Base-by-base conservation (phyloP, 1,140 invertebrate genomes). In the Euwallacea similis region DNA sequence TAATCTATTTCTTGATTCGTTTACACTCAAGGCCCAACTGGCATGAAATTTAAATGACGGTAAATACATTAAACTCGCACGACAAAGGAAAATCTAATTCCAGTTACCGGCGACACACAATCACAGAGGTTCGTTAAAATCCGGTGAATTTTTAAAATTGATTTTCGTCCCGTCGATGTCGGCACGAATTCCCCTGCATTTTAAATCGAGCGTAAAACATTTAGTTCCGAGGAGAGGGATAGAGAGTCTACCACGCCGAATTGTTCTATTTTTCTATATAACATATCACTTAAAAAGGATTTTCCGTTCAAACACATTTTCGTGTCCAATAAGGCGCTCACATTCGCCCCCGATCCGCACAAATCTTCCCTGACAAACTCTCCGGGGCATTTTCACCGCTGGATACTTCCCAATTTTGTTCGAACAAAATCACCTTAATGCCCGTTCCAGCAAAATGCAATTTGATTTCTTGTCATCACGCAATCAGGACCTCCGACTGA, bases 351-450 rank as follows among this genome's bases (percentile, higher is more conserved):
- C 10, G 53, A 11, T 59, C 43, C 55, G 33, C 58, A 46, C 46
- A 68, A 68, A 68, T 68, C 56, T 68, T 68, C 50, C 11, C n/a
- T 16, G 56, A 60, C 55, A 68, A 47, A 43, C 56, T 46, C 66
- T 42, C 43, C 6, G 21, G 66, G 56, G 42, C 56, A 60, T 68
- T 60, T 60, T 59, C 66, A 47, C 66, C 56, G 66, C 66, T 68
- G 66, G 66, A 68, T 68, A 68, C 66, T 59, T 61, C 15, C 50
- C 55, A 46, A 68, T 68, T 68, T 66, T 68, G 42, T 61, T 42
- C 56, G 56, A 68, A 61, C 66, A 61, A 68, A 68, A 68, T 68
- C 66, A 60, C 66, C 66, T 68, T 68, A 59, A 68, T 68, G 44
- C 56, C 60, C 50, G 66, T 68, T 68, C 56, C 55, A 16, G 55